Evolutionary conservation across 2,888 invertebrate genomes (phyloP).

Genomic region (Lutraria lutraria): DNA sequence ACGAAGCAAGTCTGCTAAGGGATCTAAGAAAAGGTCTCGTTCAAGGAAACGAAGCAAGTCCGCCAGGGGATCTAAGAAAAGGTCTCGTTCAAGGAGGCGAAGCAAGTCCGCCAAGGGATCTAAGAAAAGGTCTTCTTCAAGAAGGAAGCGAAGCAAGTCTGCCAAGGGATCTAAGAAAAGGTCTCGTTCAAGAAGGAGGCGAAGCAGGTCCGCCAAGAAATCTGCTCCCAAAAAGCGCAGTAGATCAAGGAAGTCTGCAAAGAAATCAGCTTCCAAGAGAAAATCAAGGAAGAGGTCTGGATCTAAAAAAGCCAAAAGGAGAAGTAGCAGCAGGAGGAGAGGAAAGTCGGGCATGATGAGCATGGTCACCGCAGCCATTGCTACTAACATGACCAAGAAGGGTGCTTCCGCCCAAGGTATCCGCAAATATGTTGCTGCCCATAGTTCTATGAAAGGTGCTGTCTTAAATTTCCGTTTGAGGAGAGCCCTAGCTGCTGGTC

Average conservation of each 20-base stretch:
- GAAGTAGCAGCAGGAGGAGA: constrained; percentile 46
- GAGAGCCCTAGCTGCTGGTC: constrained; percentile 44
- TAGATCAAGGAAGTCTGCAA: constrained; percentile 53
- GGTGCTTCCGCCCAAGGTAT: constrained; percentile 64
- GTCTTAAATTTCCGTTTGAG: constrained; percentile 59
- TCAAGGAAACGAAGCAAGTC: constrained; percentile 47
- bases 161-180: constrained; percentile 43
- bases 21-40: constrained; percentile 43
- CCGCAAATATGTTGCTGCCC: constrained; percentile 65
- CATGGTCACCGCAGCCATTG: constrained; percentile 53
- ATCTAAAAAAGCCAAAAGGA: constrained; percentile 35
- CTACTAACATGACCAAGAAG: constrained; percentile 44
- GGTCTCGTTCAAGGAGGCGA: constrained; percentile 22
- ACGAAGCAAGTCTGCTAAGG: constrained; percentile 58
- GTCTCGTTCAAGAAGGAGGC: constrained; percentile 46
- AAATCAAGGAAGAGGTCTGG: constrained; percentile 33
- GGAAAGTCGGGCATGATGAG: constrained; percentile 26
- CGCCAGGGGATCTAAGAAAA: constrained; percentile 47
- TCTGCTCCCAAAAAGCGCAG: constrained; percentile 45
- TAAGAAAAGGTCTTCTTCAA: constrained; percentile 22
- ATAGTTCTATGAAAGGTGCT: constrained; percentile 54
- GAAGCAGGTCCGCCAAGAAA: constrained; percentile 53
- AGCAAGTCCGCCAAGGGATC: constrained; percentile 40
- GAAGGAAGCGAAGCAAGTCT: constrained; percentile 33
- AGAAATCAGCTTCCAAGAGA: constrained; percentile 32